Base-by-base conservation (phyloP, 2,888 invertebrate genomes). In the Cactoblastis cactorum region DNA sequence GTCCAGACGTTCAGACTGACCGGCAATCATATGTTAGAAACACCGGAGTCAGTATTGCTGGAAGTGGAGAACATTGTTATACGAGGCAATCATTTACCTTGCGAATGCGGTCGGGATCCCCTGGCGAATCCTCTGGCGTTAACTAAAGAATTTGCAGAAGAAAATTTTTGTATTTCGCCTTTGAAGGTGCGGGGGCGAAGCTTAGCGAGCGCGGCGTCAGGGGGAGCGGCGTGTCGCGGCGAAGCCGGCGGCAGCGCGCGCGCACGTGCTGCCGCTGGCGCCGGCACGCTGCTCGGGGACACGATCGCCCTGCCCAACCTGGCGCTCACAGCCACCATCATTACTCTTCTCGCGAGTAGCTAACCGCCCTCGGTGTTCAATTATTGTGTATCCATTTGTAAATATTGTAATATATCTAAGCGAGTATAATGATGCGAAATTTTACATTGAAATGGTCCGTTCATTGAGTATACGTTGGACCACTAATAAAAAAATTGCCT, bases 101-200 rank as follows among this genome's bases (percentile, higher is more conserved):
- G 96, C 77, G 96, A 96, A 80, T 97, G 96, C 71, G 95, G 95
- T 63, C 94, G 95, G 68, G 93, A 94, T 52, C 91, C 96, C 28
- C 85, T 96, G 49, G 93, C 93, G 51, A 95, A 95, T 56, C 94
- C 95, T 33, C 84, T 96, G 57, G 94, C 94, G 17, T 92, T 94
- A 55, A 83, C 85, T 46, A 80, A 82, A 53, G 93, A 94, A 53
- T 95, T 95, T 69, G 89, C 93, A 54, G 91, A 92, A 52, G 93
- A 93, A 65, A 97, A 97, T 80, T 95, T 91, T 77, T 97, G 96
- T 86, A 96, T 96, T 71, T 96, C 96, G 14, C 96, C 96, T 52
- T 86, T 96, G 63, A 95, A 95, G 76, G 93, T 95, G 58, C 95
- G 96, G 60, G 96, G 96, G 0, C 92, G 94, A 58, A 92, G 93